Evolutionary conservation across 2,113 vertebrate genomes (phyloP), one percentile per base, ranked within the genome.

Genomic region (Vicugna pacos): DNA sequence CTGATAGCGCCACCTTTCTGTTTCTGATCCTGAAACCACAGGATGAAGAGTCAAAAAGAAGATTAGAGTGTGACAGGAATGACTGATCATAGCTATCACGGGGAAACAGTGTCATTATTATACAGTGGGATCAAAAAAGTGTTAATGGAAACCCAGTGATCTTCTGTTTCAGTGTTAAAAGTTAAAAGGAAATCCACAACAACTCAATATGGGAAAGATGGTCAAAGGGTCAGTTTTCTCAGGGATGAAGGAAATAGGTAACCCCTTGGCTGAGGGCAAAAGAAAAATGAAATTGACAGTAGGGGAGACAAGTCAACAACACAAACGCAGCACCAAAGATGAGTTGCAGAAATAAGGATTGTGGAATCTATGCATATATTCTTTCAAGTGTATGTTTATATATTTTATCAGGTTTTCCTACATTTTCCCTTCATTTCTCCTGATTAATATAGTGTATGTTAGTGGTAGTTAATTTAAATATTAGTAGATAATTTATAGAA

Each of bases 401-500:
- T 58, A 83, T 69, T 75, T 72, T 58, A 86, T 81, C 13, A 56
- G 0, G 8, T 80, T 87, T 91, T 64, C 32, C 58, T 73, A 50
- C 7, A 86, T 70, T 90, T 75, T 93, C 8, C 32, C 19, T 65
- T 60, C 17, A 80, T 58, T 73, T 82, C 42, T 60, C 14, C 56
- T 58, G 65, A 69, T 56, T 88, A 84, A 92, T 62, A 12, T 52
- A 64, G 28, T 19, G 5, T 82, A 38, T 69, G 85, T 97, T 48
- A 70, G 10, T 79, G 38, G 48, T 50, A 16, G 50, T 58, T 92
- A 81, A 58, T 50, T 91, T 87, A 91, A 28, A 35, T 91, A 73
- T 86, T 79, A 58, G 32, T 42, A 26, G 58, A 82, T 52, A 85
- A 48, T 92, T 95, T 97, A 89, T 19, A 89, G 62, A 87, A 62